Base-by-base conservation (phyloP, 2,113 vertebrate genomes). In the Trichechus manatus region DNA sequence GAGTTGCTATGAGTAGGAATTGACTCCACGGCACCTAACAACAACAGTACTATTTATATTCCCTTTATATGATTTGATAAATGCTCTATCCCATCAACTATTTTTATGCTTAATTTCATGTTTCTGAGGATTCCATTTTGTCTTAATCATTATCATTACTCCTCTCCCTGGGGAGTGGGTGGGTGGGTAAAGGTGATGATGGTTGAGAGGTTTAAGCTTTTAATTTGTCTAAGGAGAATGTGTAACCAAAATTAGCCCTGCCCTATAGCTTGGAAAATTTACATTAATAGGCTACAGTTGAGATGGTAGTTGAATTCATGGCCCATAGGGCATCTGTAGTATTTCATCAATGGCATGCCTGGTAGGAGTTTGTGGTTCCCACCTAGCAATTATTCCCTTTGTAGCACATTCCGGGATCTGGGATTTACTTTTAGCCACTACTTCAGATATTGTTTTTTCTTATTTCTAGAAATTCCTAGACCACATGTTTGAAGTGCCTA, bases 401-500 rank as follows among this genome's bases (percentile, higher is more conserved):
- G 23, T 44, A 50, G 29, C 9, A 53, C 9, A 80, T 95, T 70
- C 50, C 13, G 77, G 10, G 29, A 87, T 50, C n/a, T 74, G 33
- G 39, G 36, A 36, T 75, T 81, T 59, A 20, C 23, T 31, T 72
- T 91, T 33, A 19, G 11, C 14, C 11, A 70, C 33, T 61, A 68
- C 25, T 66, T 79, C 53, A 96, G 31, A 80, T 80, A 89, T 9
- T 47, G 64, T 53, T 90, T 75, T 4, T 80, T 53, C 5, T 61
- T 95, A 64, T 77, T 90, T 87, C 33, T 87, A 81, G 59, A 95
- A 90, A 93, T 82, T 77, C 82, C 9, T 90, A 64, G 27, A 77
- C 17, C 31, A 86, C 9, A 44, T 87, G 11, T 85, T 61, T 77
- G 47, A 44, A 64, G 9, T 90, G 17, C n/a, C 23, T 89, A 33